Conservation (phyloP, 2,888 invertebrate species). For the Tortrix viridana region DNA sequence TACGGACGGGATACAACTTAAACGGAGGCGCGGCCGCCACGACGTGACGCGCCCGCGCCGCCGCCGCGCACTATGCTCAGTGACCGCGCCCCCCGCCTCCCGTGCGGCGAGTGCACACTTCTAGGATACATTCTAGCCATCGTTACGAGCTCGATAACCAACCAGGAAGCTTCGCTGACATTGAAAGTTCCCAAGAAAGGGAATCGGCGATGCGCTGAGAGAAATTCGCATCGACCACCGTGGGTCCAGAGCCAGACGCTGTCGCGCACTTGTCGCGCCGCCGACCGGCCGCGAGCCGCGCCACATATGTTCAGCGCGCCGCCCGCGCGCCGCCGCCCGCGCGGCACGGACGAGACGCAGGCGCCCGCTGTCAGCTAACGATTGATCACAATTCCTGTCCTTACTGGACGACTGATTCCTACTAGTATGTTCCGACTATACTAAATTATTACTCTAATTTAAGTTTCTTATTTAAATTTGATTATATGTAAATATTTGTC, state of each 20-base stretch:
- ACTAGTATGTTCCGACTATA: slow-evolving; percentile 78
- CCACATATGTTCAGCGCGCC: slow-evolving; percentile 51
- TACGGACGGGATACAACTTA: slow-evolving; percentile 83
- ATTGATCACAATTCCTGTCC: slow-evolving; percentile 59
- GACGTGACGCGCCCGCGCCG: slow-evolving; percentile 61
- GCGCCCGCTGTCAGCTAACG: slow-evolving; percentile 57
- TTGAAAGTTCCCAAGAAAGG: slow-evolving; percentile 45
- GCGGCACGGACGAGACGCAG: slow-evolving; percentile 40
- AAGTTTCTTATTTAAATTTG: slow-evolving; percentile 78
- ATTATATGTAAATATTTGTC: slow-evolving; percentile 80
- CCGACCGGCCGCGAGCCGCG: slow-evolving; percentile 47
- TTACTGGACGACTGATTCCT: slow-evolving; percentile 82
- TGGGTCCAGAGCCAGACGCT: slow-evolving; percentile 27
- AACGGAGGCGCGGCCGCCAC: slow-evolving; percentile 56
- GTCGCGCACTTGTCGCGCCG: slow-evolving; percentile 40
- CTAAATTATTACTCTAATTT: slow-evolving; percentile 79
- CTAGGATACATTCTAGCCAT: slow-evolving; percentile 75
- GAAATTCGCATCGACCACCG: slow-evolving; percentile 29
- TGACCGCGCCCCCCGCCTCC: slow-evolving; percentile 56
- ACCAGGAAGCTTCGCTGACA: slow-evolving; percentile 59
- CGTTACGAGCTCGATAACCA: slow-evolving; percentile 68
- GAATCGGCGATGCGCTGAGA: slow-evolving; percentile 15
- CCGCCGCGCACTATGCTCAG: slow-evolving; percentile 52
- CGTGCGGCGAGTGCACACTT: slow-evolving; percentile 70
- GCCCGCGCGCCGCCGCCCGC: slow-evolving; percentile 44